Conservation (phyloP, 2,888 invertebrate species). For the Diarsia dahlii region DNA sequence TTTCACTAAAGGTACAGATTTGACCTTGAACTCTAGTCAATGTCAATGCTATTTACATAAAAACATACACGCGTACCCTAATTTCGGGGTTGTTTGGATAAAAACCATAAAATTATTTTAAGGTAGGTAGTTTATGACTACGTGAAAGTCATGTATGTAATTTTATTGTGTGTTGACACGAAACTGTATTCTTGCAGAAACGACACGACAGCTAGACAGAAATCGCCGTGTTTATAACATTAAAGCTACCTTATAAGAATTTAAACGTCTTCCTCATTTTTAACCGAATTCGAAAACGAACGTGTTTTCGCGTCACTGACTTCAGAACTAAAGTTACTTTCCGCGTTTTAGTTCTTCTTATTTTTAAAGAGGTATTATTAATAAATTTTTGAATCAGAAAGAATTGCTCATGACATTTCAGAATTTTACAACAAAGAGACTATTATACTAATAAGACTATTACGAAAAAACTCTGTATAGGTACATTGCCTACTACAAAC, state of each 20-base stretch:
- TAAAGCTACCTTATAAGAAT: not conserved
- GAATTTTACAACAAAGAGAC: too few species aligned
- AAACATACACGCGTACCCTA: conserved; percentile 18
- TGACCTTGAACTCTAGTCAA: conserved; percentile 14
- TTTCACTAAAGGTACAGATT: too few species aligned
- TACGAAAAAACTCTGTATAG: too few species aligned
- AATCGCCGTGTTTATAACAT: conserved; percentile 1
- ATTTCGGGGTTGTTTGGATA: conserved; percentile 27
- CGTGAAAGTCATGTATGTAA: conserved; percentile 9
- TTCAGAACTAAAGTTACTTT: too few species aligned
- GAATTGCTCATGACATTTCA: too few species aligned
- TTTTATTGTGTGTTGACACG: conserved; percentile 43
- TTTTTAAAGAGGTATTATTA: too few species aligned
- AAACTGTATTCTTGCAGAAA: not conserved
- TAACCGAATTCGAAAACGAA: too few species aligned
- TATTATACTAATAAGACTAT: too few species aligned
- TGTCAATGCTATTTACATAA: conserved; percentile 28
- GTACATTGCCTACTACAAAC: not conserved
- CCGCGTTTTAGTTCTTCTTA: too few species aligned
- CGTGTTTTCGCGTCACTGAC: too few species aligned
- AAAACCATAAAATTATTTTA: conserved; percentile 21
- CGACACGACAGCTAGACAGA: not conserved
- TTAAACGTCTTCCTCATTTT: too few species aligned
- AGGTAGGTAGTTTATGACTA: conserved; percentile 33
- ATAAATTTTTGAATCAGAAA: too few species aligned